Base-by-base conservation (phyloP, 2,888 invertebrate genomes). In the Hirtodrosophila histrioides region DNA sequence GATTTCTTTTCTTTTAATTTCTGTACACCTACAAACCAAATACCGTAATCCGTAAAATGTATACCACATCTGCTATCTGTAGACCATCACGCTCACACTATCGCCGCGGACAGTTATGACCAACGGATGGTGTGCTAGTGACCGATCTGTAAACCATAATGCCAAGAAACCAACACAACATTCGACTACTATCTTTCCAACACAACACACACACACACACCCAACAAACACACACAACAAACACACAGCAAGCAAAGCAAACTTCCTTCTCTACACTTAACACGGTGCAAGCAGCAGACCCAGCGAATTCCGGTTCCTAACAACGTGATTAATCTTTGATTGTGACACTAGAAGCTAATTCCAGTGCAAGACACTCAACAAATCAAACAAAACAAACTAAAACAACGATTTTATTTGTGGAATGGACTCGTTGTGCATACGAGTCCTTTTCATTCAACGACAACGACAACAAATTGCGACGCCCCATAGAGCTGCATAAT, bases 81-180 rank as follows among this genome's bases (percentile, higher is more conserved):
- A 90, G 91, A 89, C 91, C 91, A 88, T 91, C 91, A 78, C 89
- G 91, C 77, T 91, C 91, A 83, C 89, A 89, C 77, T 90, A 88
- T 81, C 90, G 90, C 75, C 88, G 91, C 84, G 91, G 90, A 84
- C 89, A 90, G 72, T 90, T 91, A 78, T 91, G 91, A 91, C 91
- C 88, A 78, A 72, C 67, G 85, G 89, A 78, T 50, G 91, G 81
- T 87, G 85, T 91, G 83, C 90, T 91, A 83, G 88, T 91, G 75
- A 91, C 91, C 82, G 91, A 91, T 88, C 82, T 91, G 63, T 91
- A 91, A 88, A 86, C 75, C 54, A 60, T 11, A 56, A 35, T 31
- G 56, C 10, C 23, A 56, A 36, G 51, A 50, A 56, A 43, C 45
- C 60, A 64, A 56, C 39, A 62, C 50, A 49, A 69, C 73, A 66